Evolutionary conservation across 1,140 invertebrate species (phyloP), one percentile per base, ranked within the genome.

Genomic region (Drosophila lacteicornis): DNA sequence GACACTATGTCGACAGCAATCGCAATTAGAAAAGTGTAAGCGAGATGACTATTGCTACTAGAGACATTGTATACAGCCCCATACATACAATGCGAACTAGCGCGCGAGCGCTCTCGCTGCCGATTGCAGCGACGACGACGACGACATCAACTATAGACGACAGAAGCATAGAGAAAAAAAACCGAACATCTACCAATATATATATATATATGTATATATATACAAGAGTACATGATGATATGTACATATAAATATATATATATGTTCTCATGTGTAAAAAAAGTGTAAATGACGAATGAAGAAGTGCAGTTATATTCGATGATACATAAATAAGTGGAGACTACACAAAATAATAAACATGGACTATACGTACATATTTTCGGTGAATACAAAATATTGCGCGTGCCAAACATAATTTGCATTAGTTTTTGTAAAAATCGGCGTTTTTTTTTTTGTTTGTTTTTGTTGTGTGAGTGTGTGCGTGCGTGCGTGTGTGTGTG

Each of bases 11-110:
- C 65, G 67, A 70, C 62, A 50, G 67, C 49, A 70, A 73, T 76
- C 70, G 71, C 74, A 76, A 76, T 75, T 75, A 73, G 66, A 75
- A 75, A 75, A 75, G 74, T 76, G 74, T 76, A 76, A 76, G 74
- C 74, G 74, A 76, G 74, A 76, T 75, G 59, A 75, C 74, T 76
- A 76, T 75, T 76, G 74, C 42, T 62, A 40, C 68, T 53, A 73
- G 68, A 75, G 68, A 53, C 55, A 36, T 71, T 71, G 65, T 71
- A 57, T 69, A 53, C 55, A 73, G 53, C 38, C 36, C 50, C 66
- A 59, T 56, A 70, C 68, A 74, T 49, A 76, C 70, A 75, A 71
- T 68, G 68, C 65, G 51, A 61, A 51, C 68, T 60, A 75, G 71
- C 71, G 71, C 71, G 67, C 71, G 71, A 71, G 68, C 57, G 57